Percentiles rank a stretch among this genome's conserved stretches.
These are phyloP conservation scores for Chitala chitala DNA, from an alignment of 2,113 vertebrate species.

Conservation along the genomic window DNA sequence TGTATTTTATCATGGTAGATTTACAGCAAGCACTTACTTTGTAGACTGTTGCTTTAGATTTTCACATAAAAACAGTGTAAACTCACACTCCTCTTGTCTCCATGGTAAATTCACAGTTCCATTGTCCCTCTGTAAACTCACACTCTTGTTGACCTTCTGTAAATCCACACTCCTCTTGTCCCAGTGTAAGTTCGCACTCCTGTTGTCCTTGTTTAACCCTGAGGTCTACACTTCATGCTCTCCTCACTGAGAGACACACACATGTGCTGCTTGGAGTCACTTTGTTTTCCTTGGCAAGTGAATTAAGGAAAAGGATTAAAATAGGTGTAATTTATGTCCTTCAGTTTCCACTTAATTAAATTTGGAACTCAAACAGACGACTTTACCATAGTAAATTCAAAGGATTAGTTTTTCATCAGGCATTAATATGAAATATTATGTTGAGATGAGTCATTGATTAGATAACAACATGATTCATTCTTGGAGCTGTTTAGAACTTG, in stretches of 20 bases:
- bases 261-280: background rate
- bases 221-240: no score
- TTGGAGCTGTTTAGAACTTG: no score
- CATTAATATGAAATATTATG: conserved; percentile 8
- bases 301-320: background rate
- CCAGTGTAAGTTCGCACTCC: no score
- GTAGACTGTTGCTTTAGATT: no score
- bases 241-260: background rate
- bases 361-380: conserved; percentile 1
- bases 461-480: conserved; percentile 9
- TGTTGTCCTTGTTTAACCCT: no score
- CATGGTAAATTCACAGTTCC: no score
- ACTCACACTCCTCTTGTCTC: no score
- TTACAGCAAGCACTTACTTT: no score
- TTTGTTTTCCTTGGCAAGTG: background rate
- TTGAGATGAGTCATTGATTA: conserved; percentile 9
- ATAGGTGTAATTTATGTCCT: conserved; percentile 2
- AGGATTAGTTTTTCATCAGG: conserved; percentile 4
- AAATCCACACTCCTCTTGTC: background rate
- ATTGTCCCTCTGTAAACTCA: no score
- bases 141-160: no score
- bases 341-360: conserved; percentile 3
- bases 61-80: no score
- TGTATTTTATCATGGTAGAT: background rate
- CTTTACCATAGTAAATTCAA: background rate